Evolutionary conservation across 2,113 vertebrate genomes (phyloP).

Genomic region (Sylvilagus bachmani): DNA sequence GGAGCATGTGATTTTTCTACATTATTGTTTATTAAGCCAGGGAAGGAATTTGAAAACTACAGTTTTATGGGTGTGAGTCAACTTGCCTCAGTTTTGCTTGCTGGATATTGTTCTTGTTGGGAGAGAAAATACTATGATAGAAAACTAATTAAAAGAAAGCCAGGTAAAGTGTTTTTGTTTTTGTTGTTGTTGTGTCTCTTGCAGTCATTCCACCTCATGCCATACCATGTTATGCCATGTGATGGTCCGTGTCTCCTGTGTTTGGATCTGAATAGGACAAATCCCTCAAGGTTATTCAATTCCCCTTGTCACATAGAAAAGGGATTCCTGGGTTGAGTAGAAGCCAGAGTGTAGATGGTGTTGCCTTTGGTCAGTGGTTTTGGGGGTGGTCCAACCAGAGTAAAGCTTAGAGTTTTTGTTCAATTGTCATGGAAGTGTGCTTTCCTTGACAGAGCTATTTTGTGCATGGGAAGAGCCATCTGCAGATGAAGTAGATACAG

Average conservation of each 20-base stretch:
- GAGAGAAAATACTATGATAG: background rate
- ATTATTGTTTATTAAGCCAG: conserved; percentile 33
- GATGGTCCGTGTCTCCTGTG: background rate
- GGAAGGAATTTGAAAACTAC: conserved; percentile 14
- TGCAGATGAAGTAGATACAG: background rate
- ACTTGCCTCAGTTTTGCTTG: background rate
- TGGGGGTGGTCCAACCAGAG: background rate
- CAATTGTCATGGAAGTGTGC: background rate
- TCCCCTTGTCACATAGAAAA: background rate
- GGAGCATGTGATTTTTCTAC: background rate
- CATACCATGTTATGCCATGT: no score
- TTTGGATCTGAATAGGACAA: background rate
- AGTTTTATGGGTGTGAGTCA: conserved; percentile 31
- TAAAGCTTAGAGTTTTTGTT: conserved; percentile 13
- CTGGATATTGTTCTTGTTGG: background rate
- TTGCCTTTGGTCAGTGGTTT: background rate
- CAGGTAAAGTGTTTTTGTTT: background rate
- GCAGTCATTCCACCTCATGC: background rate
- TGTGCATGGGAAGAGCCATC: background rate
- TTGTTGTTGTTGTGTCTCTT: background rate
- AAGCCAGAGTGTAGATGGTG: background rate
- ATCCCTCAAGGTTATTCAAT: background rate
- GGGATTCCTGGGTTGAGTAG: background rate
- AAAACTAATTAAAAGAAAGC: background rate
- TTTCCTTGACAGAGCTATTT: background rate